Percentiles rank a stretch among this genome's conserved stretches.
Evolutionary conservation across 2,797 vertebrate genomes (phyloP).

Genomic region (Enteromius radiatus): DNA sequence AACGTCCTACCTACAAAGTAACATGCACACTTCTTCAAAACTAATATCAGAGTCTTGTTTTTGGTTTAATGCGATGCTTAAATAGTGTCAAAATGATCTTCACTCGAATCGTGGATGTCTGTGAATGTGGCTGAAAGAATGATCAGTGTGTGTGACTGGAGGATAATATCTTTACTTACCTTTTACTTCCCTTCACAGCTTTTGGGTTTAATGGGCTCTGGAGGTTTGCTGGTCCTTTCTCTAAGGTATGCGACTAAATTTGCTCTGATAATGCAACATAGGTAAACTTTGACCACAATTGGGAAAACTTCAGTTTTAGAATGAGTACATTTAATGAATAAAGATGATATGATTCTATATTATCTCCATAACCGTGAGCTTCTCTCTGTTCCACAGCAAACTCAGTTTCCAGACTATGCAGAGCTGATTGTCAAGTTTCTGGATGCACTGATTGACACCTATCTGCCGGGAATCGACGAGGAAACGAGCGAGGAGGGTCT

Average conservation of each 20-base stretch:
- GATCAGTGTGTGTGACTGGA: background rate
- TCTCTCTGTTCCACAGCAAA: constrained; percentile 81
- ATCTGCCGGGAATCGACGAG: constrained; percentile 93
- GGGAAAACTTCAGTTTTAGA: background rate
- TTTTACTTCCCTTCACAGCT: constrained; percentile 74
- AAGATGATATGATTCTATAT: background rate
- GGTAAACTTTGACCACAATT: background rate
- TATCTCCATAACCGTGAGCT: background rate
- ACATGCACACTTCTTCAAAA: background rate
- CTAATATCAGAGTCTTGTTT: background rate
- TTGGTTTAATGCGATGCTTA: background rate
- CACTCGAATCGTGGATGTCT: background rate
- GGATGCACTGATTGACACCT: constrained; percentile 95
- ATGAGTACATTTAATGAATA: background rate
- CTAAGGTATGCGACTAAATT: constrained; percentile 82
- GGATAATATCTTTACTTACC: background rate
- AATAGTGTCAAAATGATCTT: background rate
- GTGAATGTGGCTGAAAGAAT: background rate
- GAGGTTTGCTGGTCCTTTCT: constrained; percentile 97
- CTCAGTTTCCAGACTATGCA: constrained; percentile 96
- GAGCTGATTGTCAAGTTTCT: constrained; percentile 98
- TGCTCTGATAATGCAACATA: background rate
- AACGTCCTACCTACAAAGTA: constrained; percentile 94
- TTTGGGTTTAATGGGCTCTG: constrained; percentile 98
- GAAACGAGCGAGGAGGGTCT: constrained; percentile 92